Base-by-base conservation (phyloP, 1,140 invertebrate genomes). In the Pentalonia nigronervosa region DNA sequence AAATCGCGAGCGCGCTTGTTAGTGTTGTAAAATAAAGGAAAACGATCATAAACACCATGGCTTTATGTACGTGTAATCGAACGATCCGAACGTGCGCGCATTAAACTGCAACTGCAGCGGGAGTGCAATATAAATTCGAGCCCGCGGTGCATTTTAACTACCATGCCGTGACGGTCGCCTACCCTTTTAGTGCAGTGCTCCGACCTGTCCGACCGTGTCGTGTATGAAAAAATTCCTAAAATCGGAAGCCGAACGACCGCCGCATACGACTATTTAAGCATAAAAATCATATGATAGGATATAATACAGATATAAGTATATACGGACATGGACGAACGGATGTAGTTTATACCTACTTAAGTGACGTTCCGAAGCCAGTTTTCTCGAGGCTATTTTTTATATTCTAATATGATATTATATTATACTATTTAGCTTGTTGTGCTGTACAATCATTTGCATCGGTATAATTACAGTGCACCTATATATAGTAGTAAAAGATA, bases 141-240 rank as follows among this genome's bases (percentile, higher is more conserved):
- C 81, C 81, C 81, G 81, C 21, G 81, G 34, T 87, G 41, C 84
- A 47, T 45, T 87, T 87, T 87, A 87, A 87, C 84, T 84, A 84
- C 36, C 36, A 17, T 17, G 30, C 60, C 60, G 60, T 67, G 83
- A 45, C 83, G 25, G 83, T 41, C 36, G 83, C 83, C 41, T 36
- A 45, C 81, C 81, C 81, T 83, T 41, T 83, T 41, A 34, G 81
- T 23, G 20, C 30, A 30, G 50, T n/a, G 60, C 11, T 67, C 30
- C 7, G 60, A 67, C 60, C 60, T 17, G 60, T 67, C 60, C 30
- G 60, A 7, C 14, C 30, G 60, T 17, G 30, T 67, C 30, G 60
- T 67, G 60, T n/a, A 30, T 67, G n/a, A 67, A 67, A 67, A 67
- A n/a, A n/a, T 67, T n/a, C 60, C 17, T n/a, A 30, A 14, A 67